Base-by-base conservation (phyloP, 2,797 vertebrate species). In the Acanthopagrus latus region DNA sequence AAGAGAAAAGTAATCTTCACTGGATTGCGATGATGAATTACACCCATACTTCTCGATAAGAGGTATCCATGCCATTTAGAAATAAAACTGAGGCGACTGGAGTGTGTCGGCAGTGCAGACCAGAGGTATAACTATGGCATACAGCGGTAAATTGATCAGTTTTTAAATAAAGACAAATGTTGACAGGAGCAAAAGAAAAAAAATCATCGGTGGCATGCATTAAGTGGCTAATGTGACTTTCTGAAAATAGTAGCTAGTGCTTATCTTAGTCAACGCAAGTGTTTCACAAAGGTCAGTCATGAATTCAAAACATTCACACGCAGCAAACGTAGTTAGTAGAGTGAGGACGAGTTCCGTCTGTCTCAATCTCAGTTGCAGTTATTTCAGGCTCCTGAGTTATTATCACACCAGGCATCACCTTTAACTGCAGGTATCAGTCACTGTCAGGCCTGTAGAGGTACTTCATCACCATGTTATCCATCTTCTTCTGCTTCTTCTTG, bases 391-490 rank as follows among this genome's bases (percentile, higher is more conserved):
- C 66, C 64, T 38, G 25, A 76, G 78, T 95, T 95, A 95, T 90
- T 83, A 33, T 85, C 94, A 96, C 95, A 90, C 93, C 83, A 85
- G 74, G 86, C 86, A 71, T 92, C 94, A 97, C 97, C 97, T 98
- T 96, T 95, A 93, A 89, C 89, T 44, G 60, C 29, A 33, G 29
- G 60, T 85, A 86, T 97, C 96, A 98, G 94, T 99, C 98, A 87
- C 97, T 99, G 94, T 98, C 98, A 0, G 98, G 95, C 44, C 93
- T 97, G 94, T 99, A 99, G 74, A 98, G 95, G 88, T 99, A 99
- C 87, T 99, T 99, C 98, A 99, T 99, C 96, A 99, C 93, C 90
- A 98, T 56, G 90, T 76, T 98, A 89, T 99, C 97, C 87, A 98
- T 91, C 87, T 97, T 96, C 86, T 98, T 98, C 86, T 97, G 96